A percentile compares a stretch with the other conserved stretches of the same genome.
Conservation (phyloP, 2,797 vertebrate genomes). For the Esox lucius region DNA sequence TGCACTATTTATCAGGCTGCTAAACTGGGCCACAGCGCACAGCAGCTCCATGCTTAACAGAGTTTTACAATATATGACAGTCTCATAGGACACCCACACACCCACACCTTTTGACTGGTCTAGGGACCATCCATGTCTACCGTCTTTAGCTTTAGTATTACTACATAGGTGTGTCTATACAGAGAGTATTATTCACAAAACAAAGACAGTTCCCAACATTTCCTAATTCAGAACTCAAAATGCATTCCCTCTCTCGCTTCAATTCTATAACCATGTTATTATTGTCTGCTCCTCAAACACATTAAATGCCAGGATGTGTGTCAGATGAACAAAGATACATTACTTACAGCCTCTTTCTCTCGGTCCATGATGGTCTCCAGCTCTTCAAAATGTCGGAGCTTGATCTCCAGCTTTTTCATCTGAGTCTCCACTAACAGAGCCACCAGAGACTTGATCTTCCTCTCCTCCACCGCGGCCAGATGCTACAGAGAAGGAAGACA, state of each 20-base stretch:
- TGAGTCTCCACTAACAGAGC: constrained; percentile 97
- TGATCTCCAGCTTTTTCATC: constrained; percentile 99
- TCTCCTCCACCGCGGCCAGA: constrained; percentile 92
- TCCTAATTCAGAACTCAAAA: not conserved
- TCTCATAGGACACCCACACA: constrained; percentile 16
- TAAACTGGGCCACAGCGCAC: constrained; percentile 58
- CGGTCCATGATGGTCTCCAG: constrained; percentile 98
- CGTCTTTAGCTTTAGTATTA: not conserved
- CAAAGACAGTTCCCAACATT: too few species aligned
- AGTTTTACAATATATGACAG: constrained; percentile 47
- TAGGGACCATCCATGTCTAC: constrained; percentile 25
- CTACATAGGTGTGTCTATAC: not conserved
- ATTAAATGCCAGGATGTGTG: too few species aligned
- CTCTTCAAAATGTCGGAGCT: constrained; percentile 96
- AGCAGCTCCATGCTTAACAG: constrained; percentile 29
- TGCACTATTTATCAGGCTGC: constrained; percentile 66
- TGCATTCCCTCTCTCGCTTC: too few species aligned
- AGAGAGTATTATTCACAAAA: not conserved
- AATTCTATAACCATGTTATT: too few species aligned
- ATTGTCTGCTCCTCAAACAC: too few species aligned
- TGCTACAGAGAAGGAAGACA: constrained; percentile 74
- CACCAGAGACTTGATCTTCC: constrained; percentile 96
- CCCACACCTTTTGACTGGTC: constrained; percentile 22
- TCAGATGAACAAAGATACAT: too few species aligned
- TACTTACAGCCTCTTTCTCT: constrained; percentile 94